Evolutionary conservation across 2,797 vertebrate genomes (phyloP).

Genomic region (Chromis chromis): DNA sequence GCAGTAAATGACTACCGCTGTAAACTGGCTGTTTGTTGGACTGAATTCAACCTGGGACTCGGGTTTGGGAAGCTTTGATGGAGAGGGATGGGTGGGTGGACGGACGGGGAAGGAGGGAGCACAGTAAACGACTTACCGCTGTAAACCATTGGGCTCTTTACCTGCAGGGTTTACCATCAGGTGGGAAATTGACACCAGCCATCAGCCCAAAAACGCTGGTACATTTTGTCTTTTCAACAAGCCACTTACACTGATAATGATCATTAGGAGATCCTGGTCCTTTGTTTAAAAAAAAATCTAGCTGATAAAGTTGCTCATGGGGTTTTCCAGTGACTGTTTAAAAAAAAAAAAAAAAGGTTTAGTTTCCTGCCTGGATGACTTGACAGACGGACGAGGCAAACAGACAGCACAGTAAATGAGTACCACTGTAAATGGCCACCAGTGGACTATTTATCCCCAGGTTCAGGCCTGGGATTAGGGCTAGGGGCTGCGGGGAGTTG

Average conservation of each 20-base stretch:
- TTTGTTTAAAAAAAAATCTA: not conserved
- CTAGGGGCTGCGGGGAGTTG: not conserved
- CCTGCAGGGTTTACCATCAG: conserved; percentile 37
- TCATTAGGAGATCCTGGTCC: conserved; percentile 28
- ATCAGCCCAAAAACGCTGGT: conserved; percentile 38
- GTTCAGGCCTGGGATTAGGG: conserved; percentile 8
- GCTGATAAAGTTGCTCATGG: too few relatives aligned
- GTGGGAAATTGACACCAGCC: conserved; percentile 56
- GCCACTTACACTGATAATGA: conserved; percentile 55
- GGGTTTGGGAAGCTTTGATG: conserved; percentile 49
- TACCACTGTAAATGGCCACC: conserved; percentile 37
- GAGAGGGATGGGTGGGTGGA: conserved; percentile 26
- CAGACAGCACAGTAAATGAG: conserved; percentile 24
- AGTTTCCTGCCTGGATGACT: conserved; percentile 34
- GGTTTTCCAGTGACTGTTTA: conserved; percentile 12
- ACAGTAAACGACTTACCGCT: conserved; percentile 37
- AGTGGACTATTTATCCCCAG: conserved; percentile 14
- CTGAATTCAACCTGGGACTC: conserved; percentile 67
- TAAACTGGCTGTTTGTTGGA: conserved; percentile 75
- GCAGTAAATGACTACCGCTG: conserved; percentile 73
- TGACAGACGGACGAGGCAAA: conserved; percentile 15
- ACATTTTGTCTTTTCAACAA: conserved; percentile 47
- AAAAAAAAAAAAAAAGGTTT: conserved; percentile 7
- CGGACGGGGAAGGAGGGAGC: conserved; percentile 12
- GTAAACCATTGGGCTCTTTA: conserved; percentile 61